Percentiles rank a stretch among this genome's conserved stretches.
Conservation (phyloP, 2,888 invertebrate species). For the Tanypteryx hageni region DNA sequence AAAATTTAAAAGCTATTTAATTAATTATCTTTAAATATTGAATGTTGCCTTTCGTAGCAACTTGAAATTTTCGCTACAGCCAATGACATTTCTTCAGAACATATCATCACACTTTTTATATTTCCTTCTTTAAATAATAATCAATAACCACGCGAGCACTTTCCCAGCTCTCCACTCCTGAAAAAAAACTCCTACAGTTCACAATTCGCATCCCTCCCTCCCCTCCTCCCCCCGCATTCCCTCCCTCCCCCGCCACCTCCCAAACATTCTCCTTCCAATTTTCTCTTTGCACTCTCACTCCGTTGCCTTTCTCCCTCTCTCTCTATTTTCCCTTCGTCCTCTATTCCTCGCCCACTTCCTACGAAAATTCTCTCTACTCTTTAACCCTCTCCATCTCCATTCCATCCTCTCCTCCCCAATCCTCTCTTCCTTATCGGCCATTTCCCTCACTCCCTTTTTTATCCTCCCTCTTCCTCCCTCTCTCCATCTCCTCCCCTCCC, state of each 20-base stretch:
- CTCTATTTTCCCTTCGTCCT: conserved; percentile 63
- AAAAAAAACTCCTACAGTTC: conserved; percentile 65
- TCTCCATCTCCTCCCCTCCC: conserved; percentile 77
- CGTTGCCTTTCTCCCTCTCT: neutral
- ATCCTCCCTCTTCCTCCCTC: conserved; percentile 73
- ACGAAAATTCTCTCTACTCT: conserved; percentile 71
- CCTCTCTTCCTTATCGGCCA: conserved; percentile 66
- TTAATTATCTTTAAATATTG: too few relatives aligned
- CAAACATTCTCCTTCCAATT: neutral
- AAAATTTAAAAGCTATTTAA: too few relatives aligned
- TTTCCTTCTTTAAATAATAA: neutral
- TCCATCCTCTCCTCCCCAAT: conserved; percentile 14
- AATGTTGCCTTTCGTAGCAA: too few relatives aligned
- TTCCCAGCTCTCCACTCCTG: conserved; percentile 39
- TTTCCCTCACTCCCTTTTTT: conserved; percentile 68
- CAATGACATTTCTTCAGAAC: neutral
- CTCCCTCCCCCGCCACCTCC: conserved; percentile 30
- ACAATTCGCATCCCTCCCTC: conserved; percentile 7
- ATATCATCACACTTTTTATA: conserved; percentile 15
- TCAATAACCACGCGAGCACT: conserved; percentile 54
- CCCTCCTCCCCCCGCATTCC: conserved; percentile 45
- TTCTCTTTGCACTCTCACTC: neutral
- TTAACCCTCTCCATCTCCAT: neutral
- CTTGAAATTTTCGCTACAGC: too few relatives aligned
- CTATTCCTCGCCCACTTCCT: conserved; percentile 12